Base-by-base conservation (phyloP, 2,113 vertebrate species). In the Beaufortia kweichowensis region DNA sequence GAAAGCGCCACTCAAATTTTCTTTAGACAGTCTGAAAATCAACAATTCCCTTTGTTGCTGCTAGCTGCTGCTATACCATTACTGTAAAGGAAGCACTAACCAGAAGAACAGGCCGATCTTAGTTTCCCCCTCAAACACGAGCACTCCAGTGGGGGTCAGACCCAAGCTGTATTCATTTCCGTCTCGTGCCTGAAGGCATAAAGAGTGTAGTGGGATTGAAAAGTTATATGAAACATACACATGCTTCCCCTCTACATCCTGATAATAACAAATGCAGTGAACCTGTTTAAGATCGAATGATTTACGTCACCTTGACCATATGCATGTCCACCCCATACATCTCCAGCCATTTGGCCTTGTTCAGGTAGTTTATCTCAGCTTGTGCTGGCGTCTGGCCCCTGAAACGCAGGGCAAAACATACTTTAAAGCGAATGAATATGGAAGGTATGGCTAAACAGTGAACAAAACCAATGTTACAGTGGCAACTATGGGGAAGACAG, bases 291-390 rank as follows among this genome's bases (percentile, higher is more conserved):
- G 2, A 53, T 8, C 9, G 8, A 56, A 15, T n/a, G 2, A 2
- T 12, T 41, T 6, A 7, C 85, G 87, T 90, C n/a, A 96, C 97
- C 94, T 98, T 96, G 67, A 99, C 97, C 88, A 95, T 95, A 81
- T 99, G 97, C 97, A 99, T 99, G 91, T 98, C 97, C 82, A 99
- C 97, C 0, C 97, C 97, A 82, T 99, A 99, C 97, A 99, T 99
- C 91, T 99, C 97, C 78, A 99, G 87, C 97, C 97, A 99, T 88
- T 99, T 99, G 80, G 97, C 97, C 91, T 98, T 98, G 85, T 99
- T 99, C 85, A 99, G 89, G 86, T 96, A 99, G 90, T 98, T 99
- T 19, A 95, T 99, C 91, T 99, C 97, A 75, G 97, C 97, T 79
- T 98, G 96, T 4, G 95, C 93, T 60, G 97, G 97, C 39, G 92